These are phyloP conservation scores for Bombus pascuorum DNA, from an alignment of 1,140 invertebrate genomes.

Conservation along the genomic window DNA sequence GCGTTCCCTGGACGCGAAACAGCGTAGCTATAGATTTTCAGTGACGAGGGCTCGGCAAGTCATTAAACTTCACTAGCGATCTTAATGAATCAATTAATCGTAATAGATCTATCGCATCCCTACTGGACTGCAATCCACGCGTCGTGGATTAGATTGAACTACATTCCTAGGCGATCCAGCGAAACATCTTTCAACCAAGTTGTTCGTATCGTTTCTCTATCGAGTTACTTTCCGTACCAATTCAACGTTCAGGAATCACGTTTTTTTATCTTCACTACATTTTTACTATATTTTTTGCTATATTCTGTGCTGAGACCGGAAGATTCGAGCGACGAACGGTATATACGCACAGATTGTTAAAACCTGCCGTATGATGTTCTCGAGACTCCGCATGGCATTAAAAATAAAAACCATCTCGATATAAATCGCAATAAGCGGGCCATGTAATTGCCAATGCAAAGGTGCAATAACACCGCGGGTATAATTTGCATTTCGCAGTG, in stretches of 20 bases:
- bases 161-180: slow-evolving; percentile 22
- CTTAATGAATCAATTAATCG: slow-evolving; percentile 64
- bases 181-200: neutral
- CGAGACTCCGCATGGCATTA: neutral
- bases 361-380: neutral
- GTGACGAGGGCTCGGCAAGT: neutral
- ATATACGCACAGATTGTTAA: neutral
- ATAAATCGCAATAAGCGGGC: slow-evolving; percentile 56
- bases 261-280: neutral
- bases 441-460: slow-evolving; percentile 48
- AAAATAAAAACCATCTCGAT: slow-evolving; percentile 26
- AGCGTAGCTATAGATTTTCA: slow-evolving; percentile 28
- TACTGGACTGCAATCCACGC: slow-evolving; percentile 4
- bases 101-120: slow-evolving; percentile 56
- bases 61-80: slow-evolving; percentile 28
- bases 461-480: slow-evolving; percentile 46
- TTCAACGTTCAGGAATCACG: neutral
- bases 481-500: slow-evolving; percentile 57
- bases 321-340: no score
- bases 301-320: neutral
- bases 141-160: slow-evolving; percentile 34
- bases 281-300: neutral
- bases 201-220: neutral
- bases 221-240: neutral
- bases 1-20: neutral